A percentile compares a stretch with the other conserved stretches of the same genome.
phyloP scores from a whole-genome alignment of 2,888 invertebrate species.

The Morpho achilles region DNA sequence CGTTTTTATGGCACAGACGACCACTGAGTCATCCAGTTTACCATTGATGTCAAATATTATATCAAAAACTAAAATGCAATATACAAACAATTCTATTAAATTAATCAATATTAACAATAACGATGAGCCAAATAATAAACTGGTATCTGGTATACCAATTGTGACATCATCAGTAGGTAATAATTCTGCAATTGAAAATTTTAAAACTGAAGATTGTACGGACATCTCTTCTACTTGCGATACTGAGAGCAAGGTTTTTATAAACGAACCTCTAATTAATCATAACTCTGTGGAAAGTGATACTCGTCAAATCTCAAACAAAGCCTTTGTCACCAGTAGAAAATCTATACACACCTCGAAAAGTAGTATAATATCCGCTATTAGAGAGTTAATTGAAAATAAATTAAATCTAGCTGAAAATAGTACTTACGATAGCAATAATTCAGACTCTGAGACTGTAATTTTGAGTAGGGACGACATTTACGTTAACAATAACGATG shows the following conservation, averaged over 20 bases:
- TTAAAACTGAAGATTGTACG: background rate
- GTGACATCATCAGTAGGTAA: background rate
- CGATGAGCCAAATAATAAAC: background rate
- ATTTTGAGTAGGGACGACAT: constrained; percentile 33
- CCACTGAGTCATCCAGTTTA: constrained; percentile 34
- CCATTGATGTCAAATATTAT: constrained; percentile 32
- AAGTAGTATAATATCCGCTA: constrained; percentile 27
- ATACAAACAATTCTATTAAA: constrained; percentile 13
- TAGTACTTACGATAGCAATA: constrained; percentile 24
- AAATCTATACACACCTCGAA: constrained; percentile 17
- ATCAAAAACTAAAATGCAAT: constrained; percentile 28
- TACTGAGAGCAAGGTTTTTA: background rate
- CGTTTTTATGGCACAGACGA: constrained; percentile 43
- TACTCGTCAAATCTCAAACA: background rate
- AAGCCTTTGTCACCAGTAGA: constrained; percentile 3
- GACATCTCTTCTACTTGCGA: background rate
- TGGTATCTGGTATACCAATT: no score
- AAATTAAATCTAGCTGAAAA: constrained; percentile 16
- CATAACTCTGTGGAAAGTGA: background rate
- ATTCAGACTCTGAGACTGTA: constrained; percentile 37
- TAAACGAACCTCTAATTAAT: background rate
- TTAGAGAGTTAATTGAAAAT: constrained; percentile 24
- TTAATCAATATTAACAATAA: background rate
- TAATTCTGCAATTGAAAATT: background rate
- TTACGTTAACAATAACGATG: constrained; percentile 25